Conservation (phyloP, 2,113 vertebrate species). For the Chiloscyllium plagiosum region DNA sequence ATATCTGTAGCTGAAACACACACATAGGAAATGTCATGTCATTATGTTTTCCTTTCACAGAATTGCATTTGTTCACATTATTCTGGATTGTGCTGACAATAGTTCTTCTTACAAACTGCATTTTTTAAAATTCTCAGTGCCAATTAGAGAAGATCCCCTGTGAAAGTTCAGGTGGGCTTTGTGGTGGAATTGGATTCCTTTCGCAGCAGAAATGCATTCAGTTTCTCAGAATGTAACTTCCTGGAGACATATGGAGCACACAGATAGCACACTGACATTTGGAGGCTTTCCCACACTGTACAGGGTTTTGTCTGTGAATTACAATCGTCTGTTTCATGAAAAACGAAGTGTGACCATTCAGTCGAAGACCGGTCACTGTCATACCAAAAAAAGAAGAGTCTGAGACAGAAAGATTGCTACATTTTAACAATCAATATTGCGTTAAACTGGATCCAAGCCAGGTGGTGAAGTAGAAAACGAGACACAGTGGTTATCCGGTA, state of each 20-base stretch:
- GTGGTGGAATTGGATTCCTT: not conserved
- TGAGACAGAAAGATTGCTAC: not conserved
- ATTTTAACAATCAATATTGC: not conserved
- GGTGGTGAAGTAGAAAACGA: no score
- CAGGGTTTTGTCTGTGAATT: not conserved
- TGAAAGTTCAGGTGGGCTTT: not conserved
- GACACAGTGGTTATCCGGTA: no score
- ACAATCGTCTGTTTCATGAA: slow-evolving; percentile 2
- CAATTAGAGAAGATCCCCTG: not conserved
- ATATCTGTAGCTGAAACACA: not conserved
- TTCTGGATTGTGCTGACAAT: not conserved
- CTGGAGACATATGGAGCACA: not conserved
- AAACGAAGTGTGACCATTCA: not conserved
- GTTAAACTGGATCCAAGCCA: not conserved
- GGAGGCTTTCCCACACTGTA: not conserved
- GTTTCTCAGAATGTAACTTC: not conserved
- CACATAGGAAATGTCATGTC: not conserved
- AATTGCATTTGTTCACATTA: not conserved
- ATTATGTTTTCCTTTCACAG: not conserved
- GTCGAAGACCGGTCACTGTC: not conserved
- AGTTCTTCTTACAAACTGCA: not conserved
- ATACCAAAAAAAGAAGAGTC: not conserved
- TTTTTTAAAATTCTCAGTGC: not conserved
- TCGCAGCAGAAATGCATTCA: not conserved
- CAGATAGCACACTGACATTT: slow-evolving; percentile 14